A percentile compares a stretch with the other conserved stretches of the same genome.
Evolutionary conservation across 2,113 vertebrate genomes (phyloP).

Genomic region (Scomber colias): DNA sequence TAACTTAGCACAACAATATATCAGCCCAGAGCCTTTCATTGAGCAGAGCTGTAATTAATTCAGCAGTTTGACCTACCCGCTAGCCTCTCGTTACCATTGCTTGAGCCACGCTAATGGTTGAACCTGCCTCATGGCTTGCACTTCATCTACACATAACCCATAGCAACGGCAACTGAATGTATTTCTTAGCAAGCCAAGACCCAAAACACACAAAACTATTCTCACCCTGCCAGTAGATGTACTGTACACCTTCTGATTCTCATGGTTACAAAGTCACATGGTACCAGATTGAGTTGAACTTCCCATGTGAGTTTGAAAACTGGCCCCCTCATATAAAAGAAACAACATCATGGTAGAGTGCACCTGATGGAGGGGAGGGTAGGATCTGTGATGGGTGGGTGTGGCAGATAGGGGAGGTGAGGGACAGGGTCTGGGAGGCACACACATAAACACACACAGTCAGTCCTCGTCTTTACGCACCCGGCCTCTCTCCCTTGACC

Average conservation of each 20-base stretch:
- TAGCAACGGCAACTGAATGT: constrained; percentile 62
- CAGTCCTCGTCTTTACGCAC: constrained; percentile 39
- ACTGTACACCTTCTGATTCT: constrained; percentile 29
- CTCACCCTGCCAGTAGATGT: constrained; percentile 21
- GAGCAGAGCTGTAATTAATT: constrained; percentile 80
- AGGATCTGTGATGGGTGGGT: constrained; percentile 67
- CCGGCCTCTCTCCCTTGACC: constrained; percentile 15
- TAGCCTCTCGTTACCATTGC: constrained; percentile 69
- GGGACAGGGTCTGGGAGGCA: constrained; percentile 33
- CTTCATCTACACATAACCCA: constrained; percentile 55
- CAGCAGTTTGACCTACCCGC: constrained; percentile 82
- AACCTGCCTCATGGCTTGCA: constrained; percentile 68
- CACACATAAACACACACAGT: constrained; percentile 45
- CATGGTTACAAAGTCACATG: constrained; percentile 24
- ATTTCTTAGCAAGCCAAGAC: constrained; percentile 32
- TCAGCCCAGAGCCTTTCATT: constrained; percentile 73
- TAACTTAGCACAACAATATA: constrained; percentile 86
- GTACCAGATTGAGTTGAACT: constrained; percentile 25
- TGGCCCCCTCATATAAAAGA: constrained; percentile 57
- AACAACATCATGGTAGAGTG: constrained; percentile 80
- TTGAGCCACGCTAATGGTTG: constrained; percentile 57
- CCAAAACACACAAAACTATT: constrained; percentile 34
- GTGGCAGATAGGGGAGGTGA: constrained; percentile 39
- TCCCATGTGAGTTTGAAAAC: constrained; percentile 40
- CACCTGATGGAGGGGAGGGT: constrained; percentile 72